Conservation (phyloP, 2,113 vertebrate genomes). For the Macaca nemestrina region DNA sequence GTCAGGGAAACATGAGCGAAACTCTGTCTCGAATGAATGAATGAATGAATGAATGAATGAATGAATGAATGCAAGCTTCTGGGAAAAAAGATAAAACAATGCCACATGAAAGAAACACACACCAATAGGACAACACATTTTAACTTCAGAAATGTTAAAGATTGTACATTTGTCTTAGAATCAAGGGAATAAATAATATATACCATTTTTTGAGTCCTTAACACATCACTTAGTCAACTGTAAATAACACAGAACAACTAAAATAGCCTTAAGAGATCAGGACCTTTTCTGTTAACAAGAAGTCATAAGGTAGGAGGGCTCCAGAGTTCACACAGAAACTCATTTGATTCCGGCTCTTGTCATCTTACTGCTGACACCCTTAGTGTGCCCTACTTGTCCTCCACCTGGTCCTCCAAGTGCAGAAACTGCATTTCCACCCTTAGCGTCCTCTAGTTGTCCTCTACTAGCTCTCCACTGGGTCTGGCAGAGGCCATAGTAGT, state of each 20-base stretch:
- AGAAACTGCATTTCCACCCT: not conserved
- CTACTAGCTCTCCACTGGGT: not conserved
- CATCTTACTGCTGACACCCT: not conserved
- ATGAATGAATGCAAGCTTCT: not conserved
- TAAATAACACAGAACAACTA: not conserved
- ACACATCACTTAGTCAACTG: not conserved
- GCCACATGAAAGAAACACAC: not conserved
- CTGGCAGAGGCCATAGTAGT: not conserved
- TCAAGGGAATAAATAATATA: conserved; percentile 2
- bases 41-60: too few relatives aligned
- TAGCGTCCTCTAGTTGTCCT: not conserved
- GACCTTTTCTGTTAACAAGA: not conserved
- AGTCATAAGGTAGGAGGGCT: not conserved
- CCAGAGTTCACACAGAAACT: not conserved
- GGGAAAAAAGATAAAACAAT: not conserved
- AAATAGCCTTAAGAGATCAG: not conserved
- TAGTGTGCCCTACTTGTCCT: not conserved
- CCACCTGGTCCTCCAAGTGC: not conserved
- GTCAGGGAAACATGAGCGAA: too few relatives aligned
- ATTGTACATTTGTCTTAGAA: conserved; percentile 23
- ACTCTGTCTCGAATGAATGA: too few relatives aligned
- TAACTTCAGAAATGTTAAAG: conserved; percentile 31
- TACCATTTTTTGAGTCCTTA: not conserved
- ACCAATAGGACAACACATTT: not conserved
- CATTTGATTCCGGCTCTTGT: not conserved